Evolutionary conservation across 2,888 invertebrate species (phyloP).

Genomic region (Pristionchus maxplancki): DNA sequence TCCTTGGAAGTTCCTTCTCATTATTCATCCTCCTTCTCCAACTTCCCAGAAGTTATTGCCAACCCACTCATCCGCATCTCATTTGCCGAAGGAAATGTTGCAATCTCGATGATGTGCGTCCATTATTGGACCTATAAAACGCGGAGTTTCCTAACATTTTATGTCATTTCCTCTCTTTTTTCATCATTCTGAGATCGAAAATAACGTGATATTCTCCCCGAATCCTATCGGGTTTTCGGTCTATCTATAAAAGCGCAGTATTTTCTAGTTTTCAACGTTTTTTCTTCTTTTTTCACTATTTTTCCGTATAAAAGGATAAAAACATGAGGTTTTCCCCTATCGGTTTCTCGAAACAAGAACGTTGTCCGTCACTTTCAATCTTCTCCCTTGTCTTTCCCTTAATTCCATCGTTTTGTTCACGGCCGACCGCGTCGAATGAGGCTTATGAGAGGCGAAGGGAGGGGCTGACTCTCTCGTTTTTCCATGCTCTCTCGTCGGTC

Average conservation of each 20-base stretch:
- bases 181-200: too few species aligned
- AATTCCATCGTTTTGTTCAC: conserved; percentile 13
- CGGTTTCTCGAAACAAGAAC: too few species aligned
- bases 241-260: too few species aligned
- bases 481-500: too few species aligned
- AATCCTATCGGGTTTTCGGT: too few species aligned
- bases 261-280: too few species aligned
- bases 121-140: background rate
- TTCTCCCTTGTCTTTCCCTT: conserved; percentile 7
- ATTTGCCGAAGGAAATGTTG: background rate
- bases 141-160: background rate
- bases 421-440: background rate
- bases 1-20: background rate
- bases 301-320: too few species aligned
- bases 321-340: too few species aligned
- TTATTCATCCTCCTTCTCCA: background rate
- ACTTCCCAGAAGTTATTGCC: background rate
- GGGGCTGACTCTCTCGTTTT: too few species aligned
- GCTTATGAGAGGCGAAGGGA: background rate
- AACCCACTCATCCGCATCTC: conserved; percentile 1
- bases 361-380: background rate
- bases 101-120: background rate
- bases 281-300: too few species aligned
- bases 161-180: too few species aligned
- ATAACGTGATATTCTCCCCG: too few species aligned